A percentile compares a stretch with the other conserved stretches of the same genome.
Conservation (phyloP, 2,888 invertebrate genomes). For the Oxyscelio sp. region DNA sequence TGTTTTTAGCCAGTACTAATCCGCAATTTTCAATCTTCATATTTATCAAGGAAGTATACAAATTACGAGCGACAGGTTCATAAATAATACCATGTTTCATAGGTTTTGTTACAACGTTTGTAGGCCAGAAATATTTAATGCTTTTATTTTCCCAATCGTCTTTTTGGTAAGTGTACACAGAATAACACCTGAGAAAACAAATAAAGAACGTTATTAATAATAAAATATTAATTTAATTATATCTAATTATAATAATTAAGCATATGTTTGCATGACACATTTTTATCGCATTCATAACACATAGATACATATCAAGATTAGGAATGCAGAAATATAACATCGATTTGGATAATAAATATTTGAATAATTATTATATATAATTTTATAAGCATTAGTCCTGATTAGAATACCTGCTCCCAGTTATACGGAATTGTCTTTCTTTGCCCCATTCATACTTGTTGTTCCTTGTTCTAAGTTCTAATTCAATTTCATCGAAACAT, state of each 20-base stretch:
- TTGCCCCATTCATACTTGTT: conserved; percentile 42
- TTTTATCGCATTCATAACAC: too few species aligned
- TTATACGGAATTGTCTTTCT: conserved; percentile 51
- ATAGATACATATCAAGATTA: too few species aligned
- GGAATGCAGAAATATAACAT: too few species aligned
- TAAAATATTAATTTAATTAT: too few species aligned
- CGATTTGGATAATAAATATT: too few species aligned
- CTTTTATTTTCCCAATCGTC: conserved; percentile 35
- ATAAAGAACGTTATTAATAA: too few species aligned
- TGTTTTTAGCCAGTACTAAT: conserved; percentile 24
- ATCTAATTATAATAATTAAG: too few species aligned
- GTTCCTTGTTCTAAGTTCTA: conserved; percentile 17
- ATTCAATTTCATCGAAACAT: conserved; percentile 9
- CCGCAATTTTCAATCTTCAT: conserved; percentile 6
- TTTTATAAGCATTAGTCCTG: too few species aligned
- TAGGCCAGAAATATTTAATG: conserved; percentile 34
- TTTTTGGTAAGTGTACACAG: background rate
- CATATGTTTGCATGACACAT: too few species aligned
- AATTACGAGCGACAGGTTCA: conserved; percentile 17
- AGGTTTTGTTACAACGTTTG: background rate
- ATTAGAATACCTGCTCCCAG: too few species aligned
- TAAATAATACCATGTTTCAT: conserved; percentile 19
- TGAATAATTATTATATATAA: too few species aligned
- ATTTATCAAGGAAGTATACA: too few species aligned
- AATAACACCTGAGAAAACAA: background rate